Conservation (phyloP, 1,140 invertebrate species). For the Rhynchophorus ferrugineus region DNA sequence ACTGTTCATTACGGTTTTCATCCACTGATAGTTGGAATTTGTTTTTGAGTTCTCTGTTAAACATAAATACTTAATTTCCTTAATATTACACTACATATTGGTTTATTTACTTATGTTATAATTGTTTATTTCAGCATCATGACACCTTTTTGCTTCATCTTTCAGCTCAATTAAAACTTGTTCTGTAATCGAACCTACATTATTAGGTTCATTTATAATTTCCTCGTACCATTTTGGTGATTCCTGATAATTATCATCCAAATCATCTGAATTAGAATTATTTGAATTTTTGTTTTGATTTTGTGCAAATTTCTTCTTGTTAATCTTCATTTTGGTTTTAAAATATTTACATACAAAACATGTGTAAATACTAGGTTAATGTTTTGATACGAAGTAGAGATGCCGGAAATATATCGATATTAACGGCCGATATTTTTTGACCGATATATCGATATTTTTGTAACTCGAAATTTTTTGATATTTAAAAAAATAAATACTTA, state of each 20-base stretch:
- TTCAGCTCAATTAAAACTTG: constrained; percentile 48
- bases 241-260: constrained; percentile 18
- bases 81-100: constrained; percentile 3
- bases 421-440: too few relatives aligned
- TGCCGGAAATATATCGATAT: too few relatives aligned
- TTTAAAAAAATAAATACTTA: too few relatives aligned
- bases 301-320: background rate
- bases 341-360: background rate
- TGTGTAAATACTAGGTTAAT: background rate
- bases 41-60: constrained; percentile 45
- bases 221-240: constrained; percentile 28
- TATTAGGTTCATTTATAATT: constrained; percentile 31
- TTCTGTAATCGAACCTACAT: constrained; percentile 39
- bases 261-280: background rate
- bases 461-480: too few relatives aligned
- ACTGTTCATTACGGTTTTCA: constrained; percentile 68
- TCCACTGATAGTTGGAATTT: constrained; percentile 60
- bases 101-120: constrained; percentile 47
- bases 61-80: constrained; percentile 15
- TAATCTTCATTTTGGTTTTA: background rate
- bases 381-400: background rate
- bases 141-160: constrained; percentile 52
- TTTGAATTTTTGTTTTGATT: background rate
- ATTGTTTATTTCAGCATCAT: constrained; percentile 42
- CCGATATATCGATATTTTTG: too few relatives aligned